Evolutionary conservation across 2,113 vertebrate genomes (phyloP), one percentile per base, ranked within the genome.

Genomic region (Anolis carolinensis): DNA sequence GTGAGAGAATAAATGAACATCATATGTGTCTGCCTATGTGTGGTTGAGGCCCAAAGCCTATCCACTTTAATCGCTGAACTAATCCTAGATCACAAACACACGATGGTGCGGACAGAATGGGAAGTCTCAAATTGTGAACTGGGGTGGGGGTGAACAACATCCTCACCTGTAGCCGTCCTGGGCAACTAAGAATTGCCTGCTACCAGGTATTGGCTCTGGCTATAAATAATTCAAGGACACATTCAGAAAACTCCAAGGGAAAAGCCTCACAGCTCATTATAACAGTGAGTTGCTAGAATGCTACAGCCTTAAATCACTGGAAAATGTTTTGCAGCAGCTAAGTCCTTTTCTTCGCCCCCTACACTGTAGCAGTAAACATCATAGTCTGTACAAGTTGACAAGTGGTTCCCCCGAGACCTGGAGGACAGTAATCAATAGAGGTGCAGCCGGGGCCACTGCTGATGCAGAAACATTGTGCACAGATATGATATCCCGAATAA

Each of bases 281-380:
- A 94, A 83, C 75, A 71, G 88, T 71, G 77, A 94, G 83, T 79
- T 90, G 62, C 82, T 92, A 79, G 93, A 94, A 90, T 90, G 44
- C 72, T 91, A 85, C 81, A 93, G 80, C 86, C 91, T 95, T 95
- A 96, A 95, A 95, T 95, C 94, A 95, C 90, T 93, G 84, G 88
- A 93, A 96, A 95, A 84, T 95, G 81, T 93, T 96, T 95, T 91
- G 89, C 89, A 95, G 91, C 76, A 91, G 84, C 85, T 90, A 92
- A 84, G 92, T 87, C 72, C 50, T 2, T 87, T 87, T 32, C 88
- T 83, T 44, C 52, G 32, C 75, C 48, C 20, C 93, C 89, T 89
- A 67, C 82, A 88, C 86, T 93, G 87, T 80, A 83, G 73, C 86
- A 91, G 89, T 95, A 95, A 95, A 95, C 91, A 91, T 91, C 88